A percentile compares a stretch with the other conserved stretches of the same genome.
These are phyloP conservation scores for Sycobia sp. DNA, from an alignment of 1,140 invertebrate species.

Conservation along the genomic window DNA sequence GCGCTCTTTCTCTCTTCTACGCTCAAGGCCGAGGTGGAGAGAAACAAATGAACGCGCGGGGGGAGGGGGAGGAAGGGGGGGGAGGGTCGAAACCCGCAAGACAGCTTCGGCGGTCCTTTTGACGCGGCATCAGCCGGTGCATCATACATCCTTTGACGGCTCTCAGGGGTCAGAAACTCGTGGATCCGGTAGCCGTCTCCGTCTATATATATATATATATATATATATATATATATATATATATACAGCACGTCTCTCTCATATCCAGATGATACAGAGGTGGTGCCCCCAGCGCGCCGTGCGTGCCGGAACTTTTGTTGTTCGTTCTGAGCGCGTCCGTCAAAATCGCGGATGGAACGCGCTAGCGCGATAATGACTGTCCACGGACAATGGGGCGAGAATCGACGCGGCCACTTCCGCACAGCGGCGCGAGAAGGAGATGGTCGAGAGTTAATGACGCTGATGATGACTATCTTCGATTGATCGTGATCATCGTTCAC, in stretches of 20 bases:
- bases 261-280: too few relatives aligned
- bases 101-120: conserved; percentile 39
- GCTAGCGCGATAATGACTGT: conserved; percentile 47
- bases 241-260: too few relatives aligned
- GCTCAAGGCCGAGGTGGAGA: conserved; percentile 27
- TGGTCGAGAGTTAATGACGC: conserved; percentile 49
- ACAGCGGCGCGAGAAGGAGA: too few relatives aligned
- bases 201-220: too few relatives aligned
- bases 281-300: too few relatives aligned
- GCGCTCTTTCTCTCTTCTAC: too few relatives aligned
- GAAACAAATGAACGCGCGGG: conserved; percentile 51
- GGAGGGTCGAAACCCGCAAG: too few relatives aligned
- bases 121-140: too few relatives aligned
- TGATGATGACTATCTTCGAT: conserved; percentile 40
- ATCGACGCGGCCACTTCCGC: conserved; percentile 10
- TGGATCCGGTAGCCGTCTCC: conserved; percentile 46
- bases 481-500: conserved; percentile 42
- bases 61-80: conserved; percentile 28
- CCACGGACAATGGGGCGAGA: conserved; percentile 44
- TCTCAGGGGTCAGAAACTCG: conserved; percentile 48
- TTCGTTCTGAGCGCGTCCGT: neutral
- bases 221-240: too few relatives aligned
- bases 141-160: too few relatives aligned
- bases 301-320: conserved; percentile 40
- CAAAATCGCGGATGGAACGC: neutral